Evolutionary conservation across 2,797 vertebrate genomes (phyloP).

Genomic region (Pangasius larnaudii): DNA sequence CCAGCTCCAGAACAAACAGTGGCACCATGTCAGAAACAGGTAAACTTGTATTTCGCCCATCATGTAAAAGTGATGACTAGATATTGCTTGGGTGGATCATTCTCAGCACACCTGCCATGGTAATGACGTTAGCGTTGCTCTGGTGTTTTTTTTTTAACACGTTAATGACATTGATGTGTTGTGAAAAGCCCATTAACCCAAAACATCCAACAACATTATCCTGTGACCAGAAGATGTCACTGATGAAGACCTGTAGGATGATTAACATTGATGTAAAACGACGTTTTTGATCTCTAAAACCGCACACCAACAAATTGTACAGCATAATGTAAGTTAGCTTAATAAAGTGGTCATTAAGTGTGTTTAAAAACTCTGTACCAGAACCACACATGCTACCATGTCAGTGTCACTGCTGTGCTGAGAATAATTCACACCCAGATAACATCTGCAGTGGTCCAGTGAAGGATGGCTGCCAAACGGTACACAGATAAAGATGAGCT

Average conservation of each 20-base stretch:
- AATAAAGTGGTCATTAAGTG: not conserved
- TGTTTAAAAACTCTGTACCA: not conserved
- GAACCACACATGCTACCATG: not conserved
- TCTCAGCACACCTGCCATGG: not conserved
- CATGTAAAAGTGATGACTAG: not conserved
- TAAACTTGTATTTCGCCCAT: not conserved
- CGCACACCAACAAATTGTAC: not conserved
- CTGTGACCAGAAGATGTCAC: not conserved
- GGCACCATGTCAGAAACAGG: not conserved
- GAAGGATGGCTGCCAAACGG: not conserved
- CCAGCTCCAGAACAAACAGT: not conserved
- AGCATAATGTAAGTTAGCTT: not conserved
- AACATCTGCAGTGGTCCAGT: not conserved
- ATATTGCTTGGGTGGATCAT: not conserved
- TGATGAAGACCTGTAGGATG: not conserved
- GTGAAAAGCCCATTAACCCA: not conserved
- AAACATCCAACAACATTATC: not conserved
- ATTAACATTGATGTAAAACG: not conserved
- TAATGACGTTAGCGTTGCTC: not conserved
- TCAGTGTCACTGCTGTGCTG: not conserved
- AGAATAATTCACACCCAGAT: not conserved
- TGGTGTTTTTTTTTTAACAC: not conserved
- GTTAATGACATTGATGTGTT: not conserved
- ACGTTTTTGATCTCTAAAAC: not conserved
- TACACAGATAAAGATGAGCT: not conserved